A percentile compares a stretch with the other conserved stretches of the same genome.
These are phyloP conservation scores for Eupithecia pulchellata DNA, from an alignment of 2,888 invertebrate species.

Conservation along the genomic window DNA sequence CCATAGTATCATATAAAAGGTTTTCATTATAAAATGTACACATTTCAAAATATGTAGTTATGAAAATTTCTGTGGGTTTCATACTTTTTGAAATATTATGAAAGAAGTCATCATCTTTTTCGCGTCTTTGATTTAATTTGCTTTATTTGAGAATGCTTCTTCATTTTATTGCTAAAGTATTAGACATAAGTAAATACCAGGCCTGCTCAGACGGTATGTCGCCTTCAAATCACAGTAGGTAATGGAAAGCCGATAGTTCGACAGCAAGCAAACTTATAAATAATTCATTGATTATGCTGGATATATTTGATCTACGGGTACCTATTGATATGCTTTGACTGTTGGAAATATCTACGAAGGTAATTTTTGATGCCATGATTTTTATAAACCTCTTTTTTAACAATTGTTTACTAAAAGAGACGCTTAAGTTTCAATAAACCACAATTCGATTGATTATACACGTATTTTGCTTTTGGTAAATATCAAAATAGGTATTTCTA, in stretches of 20 bases:
- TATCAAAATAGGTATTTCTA: neutral
- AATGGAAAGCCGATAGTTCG: constrained; percentile 41
- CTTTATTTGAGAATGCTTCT: neutral
- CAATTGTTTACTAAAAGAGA: neutral
- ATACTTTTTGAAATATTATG: too few relatives aligned
- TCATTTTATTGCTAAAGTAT: neutral
- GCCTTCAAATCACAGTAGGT: constrained; percentile 37
- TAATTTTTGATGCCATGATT: neutral
- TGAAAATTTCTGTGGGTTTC: too few relatives aligned
- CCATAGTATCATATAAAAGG: too few relatives aligned
- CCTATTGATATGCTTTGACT: neutral
- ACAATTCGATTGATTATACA: too few relatives aligned
- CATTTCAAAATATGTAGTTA: too few relatives aligned
- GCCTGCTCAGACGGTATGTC: constrained; percentile 34
- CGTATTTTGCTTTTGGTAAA: neutral
- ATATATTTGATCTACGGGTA: constrained; percentile 8
- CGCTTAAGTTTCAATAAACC: too few relatives aligned
- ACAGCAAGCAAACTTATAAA: constrained; percentile 28
- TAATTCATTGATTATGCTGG: constrained; percentile 29
- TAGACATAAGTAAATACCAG: neutral
- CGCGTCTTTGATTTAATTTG: too few relatives aligned
- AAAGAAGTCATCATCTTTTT: too few relatives aligned
- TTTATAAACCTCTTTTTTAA: neutral
- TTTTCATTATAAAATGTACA: too few relatives aligned
- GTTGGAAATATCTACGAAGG: neutral